These are phyloP conservation scores for Eupsittula cactorum DNA, from an alignment of 2,113 vertebrate genomes.

Conservation along the genomic window DNA sequence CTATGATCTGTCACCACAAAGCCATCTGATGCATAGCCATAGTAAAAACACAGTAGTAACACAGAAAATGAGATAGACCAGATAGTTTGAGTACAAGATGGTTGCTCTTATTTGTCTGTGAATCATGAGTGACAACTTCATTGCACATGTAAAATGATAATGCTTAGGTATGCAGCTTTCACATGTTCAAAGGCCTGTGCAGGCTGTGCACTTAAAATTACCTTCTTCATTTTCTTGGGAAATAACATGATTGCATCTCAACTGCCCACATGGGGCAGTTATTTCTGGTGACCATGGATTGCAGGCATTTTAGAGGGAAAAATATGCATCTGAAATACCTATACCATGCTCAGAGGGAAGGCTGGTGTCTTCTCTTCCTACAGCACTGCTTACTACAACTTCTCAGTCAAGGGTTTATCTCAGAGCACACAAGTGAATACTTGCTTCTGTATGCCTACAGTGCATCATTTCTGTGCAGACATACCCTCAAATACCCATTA, in stretches of 20 bases:
- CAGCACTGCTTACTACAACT: not conserved
- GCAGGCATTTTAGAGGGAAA: not conserved
- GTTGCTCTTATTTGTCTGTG: not conserved
- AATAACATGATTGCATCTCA: not conserved
- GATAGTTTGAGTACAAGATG: not conserved
- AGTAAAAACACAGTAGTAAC: constrained; percentile 13
- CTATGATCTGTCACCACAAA: constrained; percentile 44
- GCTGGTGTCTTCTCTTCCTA: not conserved
- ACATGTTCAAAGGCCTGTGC: not conserved
- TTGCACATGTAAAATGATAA: not conserved
- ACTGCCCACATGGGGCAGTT: constrained; percentile 5
- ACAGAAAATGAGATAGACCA: not conserved
- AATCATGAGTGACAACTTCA: not conserved
- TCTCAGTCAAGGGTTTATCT: not conserved
- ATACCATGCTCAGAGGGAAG: not conserved
- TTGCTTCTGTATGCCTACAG: not conserved
- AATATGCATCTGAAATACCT: not conserved
- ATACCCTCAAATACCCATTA: not conserved
- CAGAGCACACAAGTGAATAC: not conserved
- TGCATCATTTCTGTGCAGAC: fast-evolving
- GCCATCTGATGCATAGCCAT: not conserved
- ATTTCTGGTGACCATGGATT: constrained; percentile 12
- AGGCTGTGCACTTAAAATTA: not conserved
- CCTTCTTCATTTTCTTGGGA: constrained; percentile 5
- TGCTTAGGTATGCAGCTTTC: not conserved